These are phyloP conservation scores for Ips typographus DNA, from an alignment of 1,140 invertebrate species.

Conservation along the genomic window DNA sequence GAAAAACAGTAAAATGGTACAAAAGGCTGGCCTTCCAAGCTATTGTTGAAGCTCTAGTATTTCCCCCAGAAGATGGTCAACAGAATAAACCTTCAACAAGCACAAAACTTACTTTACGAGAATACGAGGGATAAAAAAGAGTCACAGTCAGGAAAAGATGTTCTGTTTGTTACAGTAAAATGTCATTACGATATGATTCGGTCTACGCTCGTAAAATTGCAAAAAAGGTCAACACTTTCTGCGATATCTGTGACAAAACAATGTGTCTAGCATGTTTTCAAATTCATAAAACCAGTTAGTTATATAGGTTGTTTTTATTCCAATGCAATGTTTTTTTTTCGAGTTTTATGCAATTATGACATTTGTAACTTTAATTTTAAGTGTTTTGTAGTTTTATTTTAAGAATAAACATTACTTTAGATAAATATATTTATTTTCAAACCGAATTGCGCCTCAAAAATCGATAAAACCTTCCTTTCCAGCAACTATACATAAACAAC, in stretches of 20 bases:
- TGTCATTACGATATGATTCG: background rate
- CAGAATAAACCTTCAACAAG: background rate
- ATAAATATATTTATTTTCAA: background rate
- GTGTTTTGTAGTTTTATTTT: background rate
- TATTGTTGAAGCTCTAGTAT: background rate
- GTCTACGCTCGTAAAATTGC: background rate
- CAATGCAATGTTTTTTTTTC: background rate
- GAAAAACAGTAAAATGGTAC: slow-evolving; percentile 38
- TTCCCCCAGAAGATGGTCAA: background rate
- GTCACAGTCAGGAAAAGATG: background rate
- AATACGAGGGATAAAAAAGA: background rate
- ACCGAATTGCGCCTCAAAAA: background rate
- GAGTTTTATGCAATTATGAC: background rate
- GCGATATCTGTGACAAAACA: background rate
- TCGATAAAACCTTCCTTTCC: no score
- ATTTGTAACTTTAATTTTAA: background rate
- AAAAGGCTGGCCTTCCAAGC: slow-evolving; percentile 1
- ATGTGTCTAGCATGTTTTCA: background rate
- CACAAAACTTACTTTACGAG: background rate
- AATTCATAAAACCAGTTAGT: slow-evolving; percentile 2
- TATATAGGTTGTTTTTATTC: background rate
- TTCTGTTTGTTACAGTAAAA: background rate
- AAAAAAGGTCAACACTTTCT: background rate
- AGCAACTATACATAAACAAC: no score
- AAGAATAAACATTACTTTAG: background rate